phyloP scores from a whole-genome alignment of 2,797 vertebrate species.

The Acipenser oxyrinchus region DNA sequence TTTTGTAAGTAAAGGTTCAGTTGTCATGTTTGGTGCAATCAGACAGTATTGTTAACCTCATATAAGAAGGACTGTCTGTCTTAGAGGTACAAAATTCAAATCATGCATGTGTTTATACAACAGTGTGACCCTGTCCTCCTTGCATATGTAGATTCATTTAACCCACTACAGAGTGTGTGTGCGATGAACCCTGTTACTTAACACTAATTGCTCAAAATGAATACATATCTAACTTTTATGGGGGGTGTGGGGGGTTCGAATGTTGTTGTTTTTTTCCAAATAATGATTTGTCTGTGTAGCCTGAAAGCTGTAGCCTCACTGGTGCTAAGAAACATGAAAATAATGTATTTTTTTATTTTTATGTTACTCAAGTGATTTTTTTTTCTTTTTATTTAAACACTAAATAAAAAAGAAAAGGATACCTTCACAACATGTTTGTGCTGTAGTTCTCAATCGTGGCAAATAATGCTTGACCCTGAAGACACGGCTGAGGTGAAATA shows the following conservation, averaged over 20 bases:
- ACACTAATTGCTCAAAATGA: not conserved
- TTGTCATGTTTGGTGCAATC: not conserved
- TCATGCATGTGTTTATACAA: constrained; percentile 11
- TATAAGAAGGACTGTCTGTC: not conserved
- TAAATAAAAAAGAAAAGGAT: constrained; percentile 14
- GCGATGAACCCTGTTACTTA: not conserved
- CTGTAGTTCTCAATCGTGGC: too few species aligned
- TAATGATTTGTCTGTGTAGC: not conserved
- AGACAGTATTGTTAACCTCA: constrained; percentile 10
- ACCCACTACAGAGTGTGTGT: not conserved
- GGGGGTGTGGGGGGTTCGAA: not conserved
- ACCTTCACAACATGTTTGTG: too few species aligned
- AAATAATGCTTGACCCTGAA: too few species aligned
- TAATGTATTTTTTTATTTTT: constrained; percentile 10
- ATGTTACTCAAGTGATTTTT: constrained; percentile 13
- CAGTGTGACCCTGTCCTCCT: not conserved
- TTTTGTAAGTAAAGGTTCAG: not conserved
- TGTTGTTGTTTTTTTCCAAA: too few species aligned
- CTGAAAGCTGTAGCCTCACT: constrained; percentile 14
- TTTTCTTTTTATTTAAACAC: constrained; percentile 18
- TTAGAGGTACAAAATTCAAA: not conserved
- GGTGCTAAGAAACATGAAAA: constrained; percentile 17
- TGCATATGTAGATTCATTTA: not conserved
- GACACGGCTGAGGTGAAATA: too few species aligned
- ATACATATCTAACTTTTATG: constrained; percentile 1